Base-by-base conservation (phyloP, 2,113 vertebrate species). In the Heptranchias perlo region DNA sequence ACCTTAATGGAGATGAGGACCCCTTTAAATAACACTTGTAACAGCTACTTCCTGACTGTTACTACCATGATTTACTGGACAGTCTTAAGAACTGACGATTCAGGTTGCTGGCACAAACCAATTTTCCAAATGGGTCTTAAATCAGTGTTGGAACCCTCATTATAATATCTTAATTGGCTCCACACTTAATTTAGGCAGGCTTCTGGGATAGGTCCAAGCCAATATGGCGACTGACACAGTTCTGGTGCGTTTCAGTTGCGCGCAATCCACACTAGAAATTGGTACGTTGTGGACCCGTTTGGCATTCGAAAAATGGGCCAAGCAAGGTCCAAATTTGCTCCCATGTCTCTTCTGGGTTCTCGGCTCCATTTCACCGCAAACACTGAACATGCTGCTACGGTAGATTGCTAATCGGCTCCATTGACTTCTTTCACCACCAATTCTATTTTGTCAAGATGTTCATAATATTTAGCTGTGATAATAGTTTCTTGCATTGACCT, bases 401-500 rank as follows among this genome's bases (percentile, higher is more conserved):
- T 3, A 93, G 7, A 23, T 44, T 39, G 91, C 31, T 93, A 61
- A 93, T 64, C 21, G 61, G 44, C 18, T 39, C 91, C 3, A 31
- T 62, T 39, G 91, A 62, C 91, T 62, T 62, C 58, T n/a, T 1
- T 21, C 91, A 39, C 58, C 58, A 39, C 58, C 35, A 21, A 39
- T 64, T 64, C 54, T 93, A 93, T 64, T 93, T 62, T 64, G 91
- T 64, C 58, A 64, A 47, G 25, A 93, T 64, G 91, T 64, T 93
- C n/a, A 62, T 92, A 35, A 16, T 92, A 54, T 92, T 92, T 13
- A 93, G n/a, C 14, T 21, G n/a, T 44, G 61, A 93, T 93, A 64
- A 44, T 6, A 44, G n/a, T n/a, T 61, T 64, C 91, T 64, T 10
- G 61, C 11, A 5, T 64, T 93, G 91, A 93, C 91, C 91, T 93